Evolutionary conservation across 1,140 invertebrate species (phyloP), one percentile per base, ranked within the genome.

Genomic region (Diuraphis noxia): DNA sequence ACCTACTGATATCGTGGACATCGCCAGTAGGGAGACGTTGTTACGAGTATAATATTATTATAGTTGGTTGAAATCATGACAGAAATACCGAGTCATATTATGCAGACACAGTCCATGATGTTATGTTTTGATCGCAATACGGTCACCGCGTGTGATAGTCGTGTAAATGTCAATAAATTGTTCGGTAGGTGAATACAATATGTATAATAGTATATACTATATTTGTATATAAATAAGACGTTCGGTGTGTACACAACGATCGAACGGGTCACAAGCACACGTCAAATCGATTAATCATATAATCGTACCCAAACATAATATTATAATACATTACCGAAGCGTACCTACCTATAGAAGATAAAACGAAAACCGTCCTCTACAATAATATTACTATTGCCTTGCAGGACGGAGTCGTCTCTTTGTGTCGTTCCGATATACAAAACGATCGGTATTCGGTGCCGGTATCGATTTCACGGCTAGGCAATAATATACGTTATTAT

Each of bases 201-300:
- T 49, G n/a, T 0, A 49, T 72, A n/a, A 72, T n/a, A 72, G 34
- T 72, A 72, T 72, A 8, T 56, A 56, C 9, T 25, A 56, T 72
- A 17, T 72, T 72, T n/a, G n/a, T n/a, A 72, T 72, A 52, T 52
- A 0, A 43, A 10, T 43, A 81, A 36, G 72, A 79, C 34, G 21
- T 34, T 36, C n/a, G 21, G 72, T n/a, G 30, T 36, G 36, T 34
- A 36, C 72, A 36, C 30, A 0, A 30, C 38, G 21, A 1, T 72
- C 77, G 41, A 38, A 90, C 21, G 38, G 43, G 77, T 90, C 88
- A 38, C 41, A n/a, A 19, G 36, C 88, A 34, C 34, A 79, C n/a
- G 72, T 90, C 6, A 13, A 81, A 90, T 81, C 88, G 88, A 90
- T 90, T 81, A 79, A 79, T 90, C 88, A 90, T n/a, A n/a, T n/a